Evolutionary conservation across 2,888 invertebrate genomes (phyloP), one percentile per base, ranked within the genome.

Genomic region (Cryptophagus acutangulus): DNA sequence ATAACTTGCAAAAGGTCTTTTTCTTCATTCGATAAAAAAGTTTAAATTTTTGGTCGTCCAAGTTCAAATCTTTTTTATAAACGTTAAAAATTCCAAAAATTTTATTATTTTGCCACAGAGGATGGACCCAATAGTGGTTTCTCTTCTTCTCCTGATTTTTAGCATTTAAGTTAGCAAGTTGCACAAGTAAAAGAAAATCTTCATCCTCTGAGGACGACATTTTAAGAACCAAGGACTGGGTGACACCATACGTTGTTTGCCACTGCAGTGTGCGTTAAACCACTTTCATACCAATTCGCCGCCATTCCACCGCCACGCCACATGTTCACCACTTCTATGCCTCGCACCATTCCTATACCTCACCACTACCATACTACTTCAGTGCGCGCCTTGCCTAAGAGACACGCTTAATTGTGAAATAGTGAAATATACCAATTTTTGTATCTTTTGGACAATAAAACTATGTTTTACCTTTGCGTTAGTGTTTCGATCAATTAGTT

Each of bases 41-140:
- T 18, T 40, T 14, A 40, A 40, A 40, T 18, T 28, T 34, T 29
- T 34, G 26, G 15, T 33, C 33, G 31, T 40, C 33, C 31, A 40
- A 2, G 25, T 34, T 40, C 17, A 40, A 16, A n/a, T n/a, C n/a
- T 25, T 40, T 33, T 16, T 39, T 39, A 4, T 24, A 18, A 9
- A 34, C 39, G 16, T 15, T 38, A 33, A 26, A 39, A 14, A 12
- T 18, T 10, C 39, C 16, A 15, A 25, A 28, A 17, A 15, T 38
- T 39, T 39, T 24, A 20, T 39, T 39, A 24, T 17, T 17, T 29
- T 17, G 24, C 25, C 33, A 33, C 5, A 17, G 26, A 16, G 39
- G 33, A 39, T 39, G 39, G 33, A 39, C 26, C 39, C 39, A 39
- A 16, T 39, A 39, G n/a, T n/a, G n/a, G n/a, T n/a, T n/a, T 17